These are phyloP conservation scores for Eurypyga helias DNA, from an alignment of 2,113 vertebrate genomes.

Conservation along the genomic window DNA sequence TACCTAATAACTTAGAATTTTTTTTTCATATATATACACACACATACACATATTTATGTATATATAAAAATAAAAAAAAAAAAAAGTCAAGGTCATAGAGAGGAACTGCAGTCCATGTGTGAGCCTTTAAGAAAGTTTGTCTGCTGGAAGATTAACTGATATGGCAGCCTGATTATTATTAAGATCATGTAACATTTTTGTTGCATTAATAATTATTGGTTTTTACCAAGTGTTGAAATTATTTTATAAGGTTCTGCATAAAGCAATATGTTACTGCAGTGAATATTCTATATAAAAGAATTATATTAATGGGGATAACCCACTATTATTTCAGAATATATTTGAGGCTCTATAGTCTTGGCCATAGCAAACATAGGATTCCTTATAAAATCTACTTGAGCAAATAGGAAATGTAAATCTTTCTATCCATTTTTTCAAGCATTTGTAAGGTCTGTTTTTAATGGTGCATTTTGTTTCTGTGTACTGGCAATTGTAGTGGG, in stretches of 20 bases:
- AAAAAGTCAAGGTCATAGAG: neutral
- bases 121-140: constrained; percentile 9
- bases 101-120: neutral
- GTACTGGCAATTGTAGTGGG: neutral
- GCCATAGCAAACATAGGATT: neutral
- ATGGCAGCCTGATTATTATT: neutral
- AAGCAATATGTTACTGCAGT: neutral
- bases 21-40: neutral
- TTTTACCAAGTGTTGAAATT: neutral
- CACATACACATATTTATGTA: neutral
- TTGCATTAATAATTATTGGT: neutral
- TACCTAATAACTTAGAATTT: constrained; percentile 48
- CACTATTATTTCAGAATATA: neutral
- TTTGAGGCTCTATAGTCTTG: neutral
- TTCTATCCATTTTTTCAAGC: neutral
- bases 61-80: neutral
- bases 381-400: neutral
- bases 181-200: neutral
- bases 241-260: neutral
- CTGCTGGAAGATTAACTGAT: constrained; percentile 6
- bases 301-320: neutral
- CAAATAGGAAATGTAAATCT: neutral
- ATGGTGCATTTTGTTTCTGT: neutral
- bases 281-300: neutral
- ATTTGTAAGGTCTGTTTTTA: neutral